Evolutionary conservation across 2,113 vertebrate genomes (phyloP).

Genomic region (Phyllostomus hastatus): DNA sequence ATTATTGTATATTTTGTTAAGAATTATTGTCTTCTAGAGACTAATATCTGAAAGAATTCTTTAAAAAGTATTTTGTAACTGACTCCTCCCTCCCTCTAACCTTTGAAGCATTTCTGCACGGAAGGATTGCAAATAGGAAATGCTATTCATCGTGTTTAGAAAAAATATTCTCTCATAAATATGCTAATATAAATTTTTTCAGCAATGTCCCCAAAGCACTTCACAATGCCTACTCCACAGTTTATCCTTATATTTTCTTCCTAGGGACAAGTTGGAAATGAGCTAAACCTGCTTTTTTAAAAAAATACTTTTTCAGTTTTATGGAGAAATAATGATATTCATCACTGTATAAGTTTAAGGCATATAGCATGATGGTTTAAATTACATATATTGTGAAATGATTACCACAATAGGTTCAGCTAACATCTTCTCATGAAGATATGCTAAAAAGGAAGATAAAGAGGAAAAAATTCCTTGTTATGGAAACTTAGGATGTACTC

Average conservation of each 20-base stretch:
- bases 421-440: background rate
- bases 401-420: background rate
- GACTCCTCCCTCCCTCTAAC: background rate
- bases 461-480: background rate
- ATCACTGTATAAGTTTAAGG: background rate
- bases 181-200: background rate
- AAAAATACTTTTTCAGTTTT: background rate
- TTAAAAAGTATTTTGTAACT: constrained; percentile 2
- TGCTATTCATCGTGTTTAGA: background rate
- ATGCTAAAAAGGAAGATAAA: background rate
- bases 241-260: background rate
- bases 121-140: background rate
- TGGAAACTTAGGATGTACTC: background rate
- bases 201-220: background rate
- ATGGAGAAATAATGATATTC: background rate
- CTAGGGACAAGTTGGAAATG: background rate
- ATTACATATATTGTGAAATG: background rate
- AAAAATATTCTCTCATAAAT: background rate
- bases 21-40: background rate
- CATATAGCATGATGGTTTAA: background rate
- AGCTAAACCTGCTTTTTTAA: background rate
- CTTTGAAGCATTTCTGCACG: background rate
- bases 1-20: background rate
- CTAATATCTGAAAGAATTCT: background rate
- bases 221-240: background rate